Evolutionary conservation across 2,113 vertebrate genomes (phyloP).

Genomic region (Prolemur simus): DNA sequence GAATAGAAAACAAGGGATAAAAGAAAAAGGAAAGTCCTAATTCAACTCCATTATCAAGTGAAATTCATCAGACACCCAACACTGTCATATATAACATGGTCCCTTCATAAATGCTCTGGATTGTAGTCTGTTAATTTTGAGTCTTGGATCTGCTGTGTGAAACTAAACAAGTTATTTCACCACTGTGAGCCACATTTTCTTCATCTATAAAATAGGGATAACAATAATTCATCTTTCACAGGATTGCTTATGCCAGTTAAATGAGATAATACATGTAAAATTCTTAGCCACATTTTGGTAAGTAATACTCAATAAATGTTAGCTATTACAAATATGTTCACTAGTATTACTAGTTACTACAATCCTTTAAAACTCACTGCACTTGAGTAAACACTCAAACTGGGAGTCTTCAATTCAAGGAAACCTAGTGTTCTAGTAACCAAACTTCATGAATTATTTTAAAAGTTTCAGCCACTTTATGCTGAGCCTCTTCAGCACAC

Average conservation of each 20-base stretch:
- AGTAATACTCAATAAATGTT: neutral
- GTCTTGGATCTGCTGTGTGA: neutral
- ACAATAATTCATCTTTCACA: neutral
- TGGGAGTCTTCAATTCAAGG: neutral
- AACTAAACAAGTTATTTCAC: neutral
- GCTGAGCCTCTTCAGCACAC: neutral
- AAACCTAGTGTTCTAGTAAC: neutral
- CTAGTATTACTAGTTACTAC: neutral
- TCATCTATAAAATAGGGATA: slow-evolving; percentile 27
- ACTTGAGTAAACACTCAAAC: slow-evolving; percentile 25
- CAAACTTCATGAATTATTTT: neutral
- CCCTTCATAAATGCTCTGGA: neutral
- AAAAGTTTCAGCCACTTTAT: neutral
- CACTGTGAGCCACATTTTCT: slow-evolving; percentile 16
- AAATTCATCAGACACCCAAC: neutral
- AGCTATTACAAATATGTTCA: neutral
- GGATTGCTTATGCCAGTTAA: neutral
- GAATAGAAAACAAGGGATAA: neutral
- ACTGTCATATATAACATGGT: neutral
- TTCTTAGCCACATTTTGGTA: neutral
- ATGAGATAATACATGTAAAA: neutral
- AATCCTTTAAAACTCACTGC: slow-evolving; percentile 14
- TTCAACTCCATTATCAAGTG: neutral
- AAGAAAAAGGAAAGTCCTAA: neutral
- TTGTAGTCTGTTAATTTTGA: neutral